phyloP scores from a whole-genome alignment of 2,888 invertebrate species.

The Sphaerophoria taeniata region DNA sequence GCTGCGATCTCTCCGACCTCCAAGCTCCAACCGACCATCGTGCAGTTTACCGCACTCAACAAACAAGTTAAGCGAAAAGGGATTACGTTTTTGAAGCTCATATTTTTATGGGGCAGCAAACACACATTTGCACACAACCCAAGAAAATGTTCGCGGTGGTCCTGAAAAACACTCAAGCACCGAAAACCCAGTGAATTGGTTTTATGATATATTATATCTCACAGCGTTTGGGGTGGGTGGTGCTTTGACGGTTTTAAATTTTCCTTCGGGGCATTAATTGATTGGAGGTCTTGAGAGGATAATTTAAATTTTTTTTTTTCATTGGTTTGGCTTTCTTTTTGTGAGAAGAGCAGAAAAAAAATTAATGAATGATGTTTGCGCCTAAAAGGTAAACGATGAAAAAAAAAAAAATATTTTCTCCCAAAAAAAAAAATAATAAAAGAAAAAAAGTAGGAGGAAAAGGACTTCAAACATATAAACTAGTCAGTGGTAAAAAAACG shows the following conservation, averaged over 20 bases:
- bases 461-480: conserved; percentile 33
- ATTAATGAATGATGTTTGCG: conserved; percentile 56
- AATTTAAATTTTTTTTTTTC: conserved; percentile 12
- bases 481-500: conserved; percentile 26
- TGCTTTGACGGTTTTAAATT: conserved; percentile 51
- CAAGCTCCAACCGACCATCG: no score
- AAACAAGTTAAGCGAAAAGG: conserved; percentile 5
- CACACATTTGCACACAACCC: not conserved
- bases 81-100: conserved; percentile 53
- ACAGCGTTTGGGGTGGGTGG: conserved; percentile 46
- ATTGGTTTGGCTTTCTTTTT: conserved; percentile 4
- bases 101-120: conserved; percentile 29
- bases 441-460: not conserved
- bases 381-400: conserved; percentile 19
- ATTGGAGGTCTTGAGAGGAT: conserved; percentile 51
- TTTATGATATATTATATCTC: conserved; percentile 44
- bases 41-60: no score
- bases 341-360: conserved; percentile 22
- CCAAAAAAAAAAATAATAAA: not conserved
- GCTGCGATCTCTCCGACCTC: no score
- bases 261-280: conserved; percentile 59
- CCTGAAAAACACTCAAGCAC: conserved; percentile 19
- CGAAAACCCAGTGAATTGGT: conserved; percentile 48
- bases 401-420: conserved; percentile 20
- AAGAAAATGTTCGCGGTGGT: not conserved